Percentiles rank a stretch among this genome's conserved stretches.
These are phyloP conservation scores for Selenia dentaria DNA, from an alignment of 2,888 invertebrate genomes.

Conservation along the genomic window DNA sequence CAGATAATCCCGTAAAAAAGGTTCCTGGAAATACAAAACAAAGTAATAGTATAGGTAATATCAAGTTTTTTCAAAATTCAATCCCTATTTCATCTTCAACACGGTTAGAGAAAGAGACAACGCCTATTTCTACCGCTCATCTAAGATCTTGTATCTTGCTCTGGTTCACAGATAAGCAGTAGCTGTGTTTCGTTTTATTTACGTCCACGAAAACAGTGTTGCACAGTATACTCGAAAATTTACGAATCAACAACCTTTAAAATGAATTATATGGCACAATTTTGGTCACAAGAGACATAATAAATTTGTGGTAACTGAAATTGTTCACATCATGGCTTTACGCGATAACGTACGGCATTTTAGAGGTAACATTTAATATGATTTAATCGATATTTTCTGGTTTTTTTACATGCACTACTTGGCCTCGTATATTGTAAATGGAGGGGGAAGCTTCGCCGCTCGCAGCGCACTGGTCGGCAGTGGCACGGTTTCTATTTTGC, in stretches of 20 bases:
- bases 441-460: constrained; percentile 70
- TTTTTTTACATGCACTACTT: constrained; percentile 63
- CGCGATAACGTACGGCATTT: too few relatives aligned
- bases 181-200: constrained; percentile 71
- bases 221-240: constrained; percentile 56
- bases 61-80: too few relatives aligned
- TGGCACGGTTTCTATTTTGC: constrained; percentile 82
- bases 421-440: constrained; percentile 76
- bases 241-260: constrained; percentile 33
- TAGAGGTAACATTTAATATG: too few relatives aligned
- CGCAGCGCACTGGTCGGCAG: constrained; percentile 70
- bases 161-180: constrained; percentile 57
- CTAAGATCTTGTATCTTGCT: constrained; percentile 54
- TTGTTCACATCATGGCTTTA: too few relatives aligned
- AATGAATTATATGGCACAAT: too few relatives aligned
- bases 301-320: too few relatives aligned
- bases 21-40: too few relatives aligned
- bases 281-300: too few relatives aligned
- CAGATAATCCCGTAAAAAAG: too few relatives aligned
- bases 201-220: constrained; percentile 69
- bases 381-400: constrained; percentile 57
- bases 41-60: too few relatives aligned
- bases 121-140: constrained; percentile 37
- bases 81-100: constrained; percentile 37
- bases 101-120: constrained; percentile 53